Conservation (phyloP, 2,888 invertebrate genomes). For the Alviniconcha strummeri region DNA sequence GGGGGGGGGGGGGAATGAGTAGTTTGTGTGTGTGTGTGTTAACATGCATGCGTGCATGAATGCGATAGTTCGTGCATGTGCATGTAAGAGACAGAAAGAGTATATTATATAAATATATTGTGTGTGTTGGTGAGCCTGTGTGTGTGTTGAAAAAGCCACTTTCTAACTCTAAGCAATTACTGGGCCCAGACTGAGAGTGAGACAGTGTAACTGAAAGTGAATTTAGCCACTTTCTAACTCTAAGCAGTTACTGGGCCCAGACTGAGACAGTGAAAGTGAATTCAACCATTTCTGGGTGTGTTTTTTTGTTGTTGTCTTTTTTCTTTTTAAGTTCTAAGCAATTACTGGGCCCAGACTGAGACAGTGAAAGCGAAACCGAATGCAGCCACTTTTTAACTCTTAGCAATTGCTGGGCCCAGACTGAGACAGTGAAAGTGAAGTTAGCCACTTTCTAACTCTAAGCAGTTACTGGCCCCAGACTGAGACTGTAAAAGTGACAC, state of each 20-base stretch:
- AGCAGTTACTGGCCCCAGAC: no score
- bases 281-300: no score
- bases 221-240: background rate
- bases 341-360: no score
- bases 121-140: background rate
- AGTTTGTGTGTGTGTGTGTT: background rate
- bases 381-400: background rate
- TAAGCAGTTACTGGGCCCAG: background rate
- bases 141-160: background rate
- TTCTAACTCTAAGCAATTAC: background rate
- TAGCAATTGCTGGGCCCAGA: no score
- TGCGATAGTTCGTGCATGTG: background rate
- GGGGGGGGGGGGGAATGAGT: background rate
- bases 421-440: background rate
- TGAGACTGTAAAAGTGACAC: no score
- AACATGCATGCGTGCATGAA: background rate
- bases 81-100: background rate
- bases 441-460: background rate
- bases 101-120: background rate
- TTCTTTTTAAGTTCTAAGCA: background rate
- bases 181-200: background rate
- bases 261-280: no score
- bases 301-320: no score
- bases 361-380: no score
- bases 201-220: background rate